Percentiles rank a stretch among this genome's conserved stretches.
Evolutionary conservation across 2,113 vertebrate species (phyloP).

Genomic region (Pterophyllum scalare): DNA sequence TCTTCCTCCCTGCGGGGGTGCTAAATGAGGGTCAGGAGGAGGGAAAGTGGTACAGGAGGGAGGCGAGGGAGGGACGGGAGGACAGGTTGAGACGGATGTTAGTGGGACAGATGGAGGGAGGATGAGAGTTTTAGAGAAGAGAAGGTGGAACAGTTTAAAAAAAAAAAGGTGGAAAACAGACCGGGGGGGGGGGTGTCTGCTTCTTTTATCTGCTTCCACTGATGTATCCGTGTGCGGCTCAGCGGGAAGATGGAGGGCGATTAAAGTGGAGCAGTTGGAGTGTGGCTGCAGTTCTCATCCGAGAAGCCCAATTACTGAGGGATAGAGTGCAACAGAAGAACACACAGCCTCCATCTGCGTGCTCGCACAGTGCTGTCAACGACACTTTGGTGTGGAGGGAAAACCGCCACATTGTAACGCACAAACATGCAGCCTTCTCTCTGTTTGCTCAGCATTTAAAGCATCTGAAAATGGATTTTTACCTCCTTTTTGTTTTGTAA

Average conservation of each 20-base stretch:
- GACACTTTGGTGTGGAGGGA: not conserved
- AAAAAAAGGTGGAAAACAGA: conserved; percentile 6
- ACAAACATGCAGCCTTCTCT: not conserved
- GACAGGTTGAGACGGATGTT: conserved; percentile 27
- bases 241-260: conserved; percentile 50
- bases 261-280: conserved; percentile 43
- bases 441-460: too few relatives aligned
- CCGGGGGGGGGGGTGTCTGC: not conserved
- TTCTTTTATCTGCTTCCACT: conserved; percentile 58
- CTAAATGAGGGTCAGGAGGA: conserved; percentile 56
- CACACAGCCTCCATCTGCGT: conserved; percentile 31
- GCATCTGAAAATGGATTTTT: not conserved
- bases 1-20: conserved; percentile 66
- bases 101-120: conserved; percentile 30
- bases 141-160: conserved; percentile 11
- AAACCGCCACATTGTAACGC: not conserved
- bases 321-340: not conserved
- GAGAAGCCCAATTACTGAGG: conserved; percentile 38
- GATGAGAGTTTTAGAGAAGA: not conserved
- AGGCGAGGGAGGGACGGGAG: not conserved
- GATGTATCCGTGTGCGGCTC: conserved; percentile 36
- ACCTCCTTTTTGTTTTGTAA: not conserved
- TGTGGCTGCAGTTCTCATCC: conserved; percentile 35
- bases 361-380: not conserved
- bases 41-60: not conserved